Evolutionary conservation across 2,113 vertebrate species (phyloP), one percentile per base, ranked within the genome.

Genomic region (Arizona elegans): DNA sequence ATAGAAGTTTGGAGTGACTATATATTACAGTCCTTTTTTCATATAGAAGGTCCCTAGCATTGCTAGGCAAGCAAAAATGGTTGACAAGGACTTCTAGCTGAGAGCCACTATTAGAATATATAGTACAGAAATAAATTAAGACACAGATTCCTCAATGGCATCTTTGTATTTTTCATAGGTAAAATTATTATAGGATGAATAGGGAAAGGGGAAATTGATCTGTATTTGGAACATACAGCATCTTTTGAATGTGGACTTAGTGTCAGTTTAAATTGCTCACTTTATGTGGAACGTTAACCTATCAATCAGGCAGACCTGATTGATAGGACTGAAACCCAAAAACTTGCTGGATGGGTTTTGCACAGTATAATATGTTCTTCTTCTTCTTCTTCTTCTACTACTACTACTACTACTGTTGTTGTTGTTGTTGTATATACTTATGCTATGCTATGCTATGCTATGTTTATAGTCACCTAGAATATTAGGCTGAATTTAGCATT

Each of bases 1-100:
- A 54, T 93, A 95, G 92, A 56, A 26, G 26, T 93, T 91, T 95
- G 94, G 94, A 95, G 87, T 91, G 89, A 59, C 13, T 86, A 85
- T 47, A 58, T 95, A 87, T 56, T 93, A 23, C 43, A n/a, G 15
- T 53, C 17, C 1, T 33, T n/a, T n/a, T 23, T 86, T 52, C 21
- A 24, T 29, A 23, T 65, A 62, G 24, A 26, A 26, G 59, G 5
- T 47, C 55, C 23, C 23, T 59, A 29, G 53, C 11, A 24, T 50
- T 26, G 52, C 3, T 15, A 11, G 17, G 19, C 52, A 70, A 70
- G 21, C 52, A 8, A 2, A 29, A 24, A 26, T 58, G 43, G 43
- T 29, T 70, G 59, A 3, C 89, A 90, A 65, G 47, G 38, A 15
- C 38, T 17, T 47, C 56, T 62, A 26, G 56, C 47, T 53, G 29